Evolutionary conservation across 2,888 invertebrate species (phyloP).

Genomic region (Sesia bembeciformis): DNA sequence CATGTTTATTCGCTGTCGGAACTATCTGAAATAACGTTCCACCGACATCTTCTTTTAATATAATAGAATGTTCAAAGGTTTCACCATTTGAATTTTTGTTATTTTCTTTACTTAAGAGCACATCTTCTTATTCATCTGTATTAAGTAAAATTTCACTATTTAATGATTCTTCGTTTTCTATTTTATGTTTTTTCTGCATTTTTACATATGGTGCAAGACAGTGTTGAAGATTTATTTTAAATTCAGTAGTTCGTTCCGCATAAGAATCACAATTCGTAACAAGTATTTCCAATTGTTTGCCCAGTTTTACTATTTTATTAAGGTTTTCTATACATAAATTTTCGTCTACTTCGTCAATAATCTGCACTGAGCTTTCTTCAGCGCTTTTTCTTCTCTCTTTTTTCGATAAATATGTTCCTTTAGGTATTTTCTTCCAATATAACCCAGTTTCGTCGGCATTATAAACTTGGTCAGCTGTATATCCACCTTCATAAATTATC

Average conservation of each 20-base stretch:
- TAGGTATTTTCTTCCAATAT: background rate
- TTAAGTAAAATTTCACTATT: no score
- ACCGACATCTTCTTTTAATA: no score
- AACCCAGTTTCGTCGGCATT: background rate
- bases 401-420: background rate
- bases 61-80: no score
- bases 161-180: no score
- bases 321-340: constrained; percentile 1
- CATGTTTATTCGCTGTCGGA: no score
- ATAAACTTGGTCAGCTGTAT: background rate
- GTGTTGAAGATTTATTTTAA: background rate
- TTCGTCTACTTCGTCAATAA: background rate
- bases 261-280: background rate
- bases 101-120: no score
- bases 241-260: background rate
- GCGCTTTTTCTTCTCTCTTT: background rate
- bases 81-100: no score
- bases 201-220: no score
- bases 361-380: background rate
- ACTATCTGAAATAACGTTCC: no score
- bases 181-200: no score
- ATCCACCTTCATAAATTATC: background rate
- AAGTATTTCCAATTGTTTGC: constrained; percentile 2
- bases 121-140: no score
- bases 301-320: constrained; percentile 1